Base-by-base conservation (phyloP, 2,888 invertebrate genomes). In the Phalera bucephala region DNA sequence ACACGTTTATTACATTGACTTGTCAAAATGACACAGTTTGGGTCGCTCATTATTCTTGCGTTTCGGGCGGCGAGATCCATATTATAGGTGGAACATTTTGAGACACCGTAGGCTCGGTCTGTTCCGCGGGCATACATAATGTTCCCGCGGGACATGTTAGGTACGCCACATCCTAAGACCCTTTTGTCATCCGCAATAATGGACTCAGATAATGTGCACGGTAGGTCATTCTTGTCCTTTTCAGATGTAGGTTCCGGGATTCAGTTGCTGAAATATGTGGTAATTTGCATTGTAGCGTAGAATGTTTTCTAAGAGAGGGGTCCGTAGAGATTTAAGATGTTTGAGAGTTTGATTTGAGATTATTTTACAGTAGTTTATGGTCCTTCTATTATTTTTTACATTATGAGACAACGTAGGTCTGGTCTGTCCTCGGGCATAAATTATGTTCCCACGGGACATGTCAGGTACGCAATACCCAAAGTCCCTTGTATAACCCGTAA, bases 401-500 rank as follows among this genome's bases (percentile, higher is more conserved):
- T 64, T 58, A 62, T 60, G 64, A 65, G 69, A 61, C 66, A 54
- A 51, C 44, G 52, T 38, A 35, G 53, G 58, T 58, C 62, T 9
- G 60, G 60, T 62, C 57, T 51, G 57, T 49, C 33, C 37, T 54
- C 47, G 54, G 44, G 58, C 64, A 73, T 80, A 78, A 78, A 78
- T 79, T 72, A 79, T 73, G 69, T 52, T 51, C 71, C 71, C 72
- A 23, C 28, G 80, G 76, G 80, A 68, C 68, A 56, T 66, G 71
- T 79, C 68, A 71, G 67, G 53, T 55, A 57, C 48, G 43, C 52
- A 57, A 59, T 44, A 56, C 62, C 73, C 70, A 68, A 62, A 65
- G 66, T 70, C 75, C 75, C 79, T 72, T 75, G 76, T 78, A 78
- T 72, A 71, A 68, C 63, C 62, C 64, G 59, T 62, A 59, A 62